Percentiles rank a stretch among this genome's conserved stretches.
phyloP scores from a whole-genome alignment of 2,797 vertebrate genomes.

The Enteromius fasciolatus region DNA sequence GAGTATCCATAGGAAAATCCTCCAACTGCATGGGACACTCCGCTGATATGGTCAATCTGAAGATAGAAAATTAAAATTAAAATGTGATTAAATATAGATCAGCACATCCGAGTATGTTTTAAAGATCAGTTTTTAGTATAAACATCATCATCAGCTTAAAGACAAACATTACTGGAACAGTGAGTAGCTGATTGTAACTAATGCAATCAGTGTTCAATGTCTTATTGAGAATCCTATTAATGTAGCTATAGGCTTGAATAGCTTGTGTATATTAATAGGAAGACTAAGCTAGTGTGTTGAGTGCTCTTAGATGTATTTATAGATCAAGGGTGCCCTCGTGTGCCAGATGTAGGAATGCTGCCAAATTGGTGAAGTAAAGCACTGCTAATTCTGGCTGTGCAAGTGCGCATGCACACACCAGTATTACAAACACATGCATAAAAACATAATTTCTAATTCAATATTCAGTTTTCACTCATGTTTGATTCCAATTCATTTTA shows the following conservation, averaged over 20 bases:
- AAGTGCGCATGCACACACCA: background rate
- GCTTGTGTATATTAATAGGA: slow-evolving; percentile 2
- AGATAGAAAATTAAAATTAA: slow-evolving; percentile 51
- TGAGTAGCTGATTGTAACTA: background rate
- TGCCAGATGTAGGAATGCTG: slow-evolving; percentile 39
- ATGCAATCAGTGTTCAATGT: background rate
- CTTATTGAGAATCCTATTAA: background rate
- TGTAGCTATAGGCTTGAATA: slow-evolving; percentile 29
- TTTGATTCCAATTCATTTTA: slow-evolving; percentile 7
- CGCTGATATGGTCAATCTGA: slow-evolving; percentile 94
- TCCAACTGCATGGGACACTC: slow-evolving; percentile 99
- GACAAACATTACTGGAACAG: background rate
- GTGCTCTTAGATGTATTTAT: slow-evolving; percentile 39
- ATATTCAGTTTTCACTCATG: background rate
- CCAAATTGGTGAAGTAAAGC: slow-evolving; percentile 37
- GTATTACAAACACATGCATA: background rate
- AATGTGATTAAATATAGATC: background rate
- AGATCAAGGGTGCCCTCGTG: slow-evolving; percentile 60
- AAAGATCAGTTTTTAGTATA: background rate
- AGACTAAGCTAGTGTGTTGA: background rate
- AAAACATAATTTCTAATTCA: background rate
- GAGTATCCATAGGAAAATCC: slow-evolving; percentile 98
- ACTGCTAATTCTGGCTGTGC: slow-evolving; percentile 31
- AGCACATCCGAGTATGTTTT: background rate
- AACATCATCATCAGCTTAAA: background rate